Conservation (phyloP, 2,113 vertebrate species). For the Callospermophilus lateralis region DNA sequence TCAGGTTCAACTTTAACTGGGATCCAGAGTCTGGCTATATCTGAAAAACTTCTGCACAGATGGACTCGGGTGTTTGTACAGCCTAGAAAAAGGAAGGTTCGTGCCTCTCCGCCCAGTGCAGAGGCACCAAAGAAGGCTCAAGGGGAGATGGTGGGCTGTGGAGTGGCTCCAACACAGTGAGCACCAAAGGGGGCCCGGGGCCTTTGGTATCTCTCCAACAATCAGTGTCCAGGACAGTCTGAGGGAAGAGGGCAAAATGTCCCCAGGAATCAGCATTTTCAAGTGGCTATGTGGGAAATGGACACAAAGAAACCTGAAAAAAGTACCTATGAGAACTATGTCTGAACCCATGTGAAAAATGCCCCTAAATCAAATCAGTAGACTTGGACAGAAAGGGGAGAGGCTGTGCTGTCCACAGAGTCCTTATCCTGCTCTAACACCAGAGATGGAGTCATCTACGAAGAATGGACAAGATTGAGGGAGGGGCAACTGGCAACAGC, state of each 20-base stretch:
- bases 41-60: background rate
- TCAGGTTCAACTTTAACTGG: background rate
- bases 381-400: background rate
- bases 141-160: fast-evolving
- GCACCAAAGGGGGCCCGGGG: background rate
- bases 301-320: background rate
- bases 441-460: background rate
- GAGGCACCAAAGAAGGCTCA: background rate
- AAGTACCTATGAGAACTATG: background rate
- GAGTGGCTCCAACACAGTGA: background rate
- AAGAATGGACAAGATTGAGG: too few species aligned
- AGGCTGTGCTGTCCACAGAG: too few species aligned
- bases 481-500: background rate
- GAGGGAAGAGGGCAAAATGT: background rate
- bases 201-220: background rate
- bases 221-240: background rate
- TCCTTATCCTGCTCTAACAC: background rate
- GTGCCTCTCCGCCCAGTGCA: background rate
- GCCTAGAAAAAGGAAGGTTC: background rate
- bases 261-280: background rate
- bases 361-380: background rate
- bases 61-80: background rate
- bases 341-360: background rate
- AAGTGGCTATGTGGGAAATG: background rate
- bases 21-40: too few species aligned